Conservation (phyloP, 2,113 vertebrate genomes). For the Vombatus ursinus region DNA sequence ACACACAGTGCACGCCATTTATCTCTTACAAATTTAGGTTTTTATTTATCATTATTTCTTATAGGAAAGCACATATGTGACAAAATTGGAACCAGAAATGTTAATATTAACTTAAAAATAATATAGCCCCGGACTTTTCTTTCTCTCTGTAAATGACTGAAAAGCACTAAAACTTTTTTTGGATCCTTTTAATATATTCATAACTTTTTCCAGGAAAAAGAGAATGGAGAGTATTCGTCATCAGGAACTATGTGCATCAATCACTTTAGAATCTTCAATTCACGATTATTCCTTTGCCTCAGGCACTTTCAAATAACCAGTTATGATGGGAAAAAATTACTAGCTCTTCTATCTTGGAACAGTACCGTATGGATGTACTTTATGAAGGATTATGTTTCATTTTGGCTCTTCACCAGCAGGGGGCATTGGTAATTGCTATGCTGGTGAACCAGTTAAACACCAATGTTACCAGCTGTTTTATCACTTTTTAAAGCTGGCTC, state of each 20-base stretch:
- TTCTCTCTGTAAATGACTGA: conserved; percentile 33
- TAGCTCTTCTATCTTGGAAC: conserved; percentile 2
- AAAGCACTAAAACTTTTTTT: not conserved
- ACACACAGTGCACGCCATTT: not conserved
- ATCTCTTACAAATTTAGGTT: conserved; percentile 39
- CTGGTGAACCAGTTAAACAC: conserved; percentile 28
- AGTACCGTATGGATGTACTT: not conserved
- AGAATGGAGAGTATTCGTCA: conserved; percentile 8
- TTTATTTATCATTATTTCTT: conserved; percentile 9
- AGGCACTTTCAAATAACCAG: conserved; percentile 34
- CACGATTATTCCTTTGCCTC: conserved; percentile 42
- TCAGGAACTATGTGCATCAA: not conserved
- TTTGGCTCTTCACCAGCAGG: conserved; percentile 72
- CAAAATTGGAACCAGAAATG: conserved; percentile 19
- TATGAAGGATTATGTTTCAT: not conserved
- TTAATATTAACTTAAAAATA: not conserved
- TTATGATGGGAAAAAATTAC: conserved; percentile 4
- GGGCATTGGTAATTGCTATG: conserved; percentile 71
- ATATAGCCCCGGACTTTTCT: conserved; percentile 24
- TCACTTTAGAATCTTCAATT: conserved; percentile 8
- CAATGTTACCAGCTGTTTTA: not conserved
- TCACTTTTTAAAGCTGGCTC: conserved; percentile 32
- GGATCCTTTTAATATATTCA: not conserved
- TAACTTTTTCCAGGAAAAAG: conserved; percentile 38
- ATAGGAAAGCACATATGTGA: not conserved